These are phyloP conservation scores for Pseudococcus longispinus DNA, from an alignment of 2,888 invertebrate species.

Conservation along the genomic window DNA sequence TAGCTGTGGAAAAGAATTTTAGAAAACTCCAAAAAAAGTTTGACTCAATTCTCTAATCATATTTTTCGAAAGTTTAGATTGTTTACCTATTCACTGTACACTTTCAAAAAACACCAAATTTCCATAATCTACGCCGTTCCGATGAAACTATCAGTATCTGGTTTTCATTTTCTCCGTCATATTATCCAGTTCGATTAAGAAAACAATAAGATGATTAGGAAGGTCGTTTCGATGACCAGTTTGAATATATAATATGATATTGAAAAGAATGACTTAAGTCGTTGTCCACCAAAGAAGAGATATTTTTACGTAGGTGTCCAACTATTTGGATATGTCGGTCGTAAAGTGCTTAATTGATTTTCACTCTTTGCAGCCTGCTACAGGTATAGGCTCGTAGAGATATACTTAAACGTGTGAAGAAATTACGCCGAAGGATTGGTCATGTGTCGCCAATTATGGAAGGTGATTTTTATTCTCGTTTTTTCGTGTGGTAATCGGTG, in stretches of 20 bases:
- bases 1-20: no score
- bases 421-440: slow-evolving; percentile 32
- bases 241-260: not conserved
- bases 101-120: not conserved
- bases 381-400: not conserved
- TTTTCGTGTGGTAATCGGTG: not conserved
- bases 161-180: not conserved
- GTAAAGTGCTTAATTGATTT: slow-evolving; percentile 17
- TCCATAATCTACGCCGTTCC: not conserved
- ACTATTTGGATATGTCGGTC: not conserved
- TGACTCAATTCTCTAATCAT: no score
- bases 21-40: no score
- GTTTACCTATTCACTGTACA: no score
- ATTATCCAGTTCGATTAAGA: not conserved
- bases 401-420: not conserved
- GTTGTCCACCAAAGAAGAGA: not conserved
- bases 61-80: no score
- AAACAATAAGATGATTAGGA: not conserved
- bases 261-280: not conserved
- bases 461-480: slow-evolving; percentile 25
- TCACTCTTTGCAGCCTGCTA: not conserved
- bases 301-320: not conserved
- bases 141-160: not conserved
- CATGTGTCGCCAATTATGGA: slow-evolving; percentile 37
- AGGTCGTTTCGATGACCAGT: not conserved